These are phyloP conservation scores for Cinclus mexicanus DNA, from an alignment of 2,113 vertebrate genomes.

Conservation along the genomic window DNA sequence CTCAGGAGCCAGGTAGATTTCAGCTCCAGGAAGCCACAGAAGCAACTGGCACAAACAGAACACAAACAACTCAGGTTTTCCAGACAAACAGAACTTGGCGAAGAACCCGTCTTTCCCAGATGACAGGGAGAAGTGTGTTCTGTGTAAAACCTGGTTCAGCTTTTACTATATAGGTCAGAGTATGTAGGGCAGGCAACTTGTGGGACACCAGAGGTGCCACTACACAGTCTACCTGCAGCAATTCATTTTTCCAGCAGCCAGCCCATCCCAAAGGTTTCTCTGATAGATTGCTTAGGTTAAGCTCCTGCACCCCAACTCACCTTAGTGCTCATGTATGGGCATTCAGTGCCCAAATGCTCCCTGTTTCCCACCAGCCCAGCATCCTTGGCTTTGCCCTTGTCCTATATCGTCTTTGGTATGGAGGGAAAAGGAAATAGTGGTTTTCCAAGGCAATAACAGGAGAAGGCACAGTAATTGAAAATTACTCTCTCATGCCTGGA, in stretches of 20 bases:
- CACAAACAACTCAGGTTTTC: neutral
- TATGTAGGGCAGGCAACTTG: constrained; percentile 22
- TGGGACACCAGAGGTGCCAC: neutral
- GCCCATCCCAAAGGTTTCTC: neutral
- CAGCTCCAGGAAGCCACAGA: neutral
- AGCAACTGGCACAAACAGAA: neutral
- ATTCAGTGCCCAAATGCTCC: neutral
- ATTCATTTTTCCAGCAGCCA: neutral
- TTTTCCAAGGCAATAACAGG: neutral
- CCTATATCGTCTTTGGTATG: neutral
- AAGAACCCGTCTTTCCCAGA: neutral
- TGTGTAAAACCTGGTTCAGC: neutral
- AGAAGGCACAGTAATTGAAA: neutral
- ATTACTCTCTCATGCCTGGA: neutral
- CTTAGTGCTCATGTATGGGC: neutral
- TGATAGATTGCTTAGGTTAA: neutral
- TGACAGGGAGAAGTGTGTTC: neutral
- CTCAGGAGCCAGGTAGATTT: neutral
- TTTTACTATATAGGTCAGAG: constrained; percentile 20
- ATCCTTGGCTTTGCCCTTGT: neutral
- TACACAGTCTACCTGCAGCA: neutral
- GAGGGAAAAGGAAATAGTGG: neutral
- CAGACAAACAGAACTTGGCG: neutral
- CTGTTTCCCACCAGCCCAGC: neutral
- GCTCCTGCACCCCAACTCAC: neutral